These are phyloP conservation scores for Sandelia bainsii DNA, from an alignment of 2,797 vertebrate genomes.

Conservation along the genomic window DNA sequence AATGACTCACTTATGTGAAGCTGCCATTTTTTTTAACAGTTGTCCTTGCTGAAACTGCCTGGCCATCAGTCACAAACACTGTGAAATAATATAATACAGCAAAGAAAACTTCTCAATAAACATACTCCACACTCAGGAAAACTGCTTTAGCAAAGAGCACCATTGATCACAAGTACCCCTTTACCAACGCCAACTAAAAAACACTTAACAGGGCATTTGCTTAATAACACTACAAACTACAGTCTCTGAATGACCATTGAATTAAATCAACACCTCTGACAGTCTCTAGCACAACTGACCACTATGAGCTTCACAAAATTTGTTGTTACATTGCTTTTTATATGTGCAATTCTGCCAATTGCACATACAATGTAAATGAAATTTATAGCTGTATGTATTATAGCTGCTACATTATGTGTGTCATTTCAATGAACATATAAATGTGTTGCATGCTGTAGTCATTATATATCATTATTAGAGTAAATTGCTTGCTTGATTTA, in stretches of 20 bases:
- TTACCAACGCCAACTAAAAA: conserved; percentile 43
- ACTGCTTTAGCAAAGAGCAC: conserved; percentile 27
- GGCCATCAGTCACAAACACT: conserved; percentile 15
- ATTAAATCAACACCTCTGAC: conserved; percentile 46
- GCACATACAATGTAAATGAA: neutral
- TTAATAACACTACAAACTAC: conserved; percentile 54
- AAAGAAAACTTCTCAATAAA: conserved; percentile 38
- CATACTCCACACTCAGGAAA: conserved; percentile 20
- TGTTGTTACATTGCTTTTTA: conserved; percentile 7
- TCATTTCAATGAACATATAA: neutral
- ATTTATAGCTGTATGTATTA: conserved; percentile 1
- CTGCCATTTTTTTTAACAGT: conserved; percentile 25
- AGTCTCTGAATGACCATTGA: conserved; percentile 48
- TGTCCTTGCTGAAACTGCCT: neutral
- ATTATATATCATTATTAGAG: conserved; percentile 7
- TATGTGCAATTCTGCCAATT: conserved; percentile 2
- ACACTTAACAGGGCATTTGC: conserved; percentile 57
- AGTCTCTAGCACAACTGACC: conserved; percentile 28
- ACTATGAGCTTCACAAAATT: conserved; percentile 13
- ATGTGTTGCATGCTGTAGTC: conserved; percentile 6
- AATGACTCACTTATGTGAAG: conserved; percentile 48
- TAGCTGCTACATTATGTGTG: neutral
- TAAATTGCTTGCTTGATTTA: conserved; percentile 1
- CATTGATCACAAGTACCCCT: conserved; percentile 51
- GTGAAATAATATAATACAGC: conserved; percentile 38